Evolutionary conservation across 2,797 vertebrate genomes (phyloP), one percentile per base, ranked within the genome.

Genomic region (Sylvia borin): DNA sequence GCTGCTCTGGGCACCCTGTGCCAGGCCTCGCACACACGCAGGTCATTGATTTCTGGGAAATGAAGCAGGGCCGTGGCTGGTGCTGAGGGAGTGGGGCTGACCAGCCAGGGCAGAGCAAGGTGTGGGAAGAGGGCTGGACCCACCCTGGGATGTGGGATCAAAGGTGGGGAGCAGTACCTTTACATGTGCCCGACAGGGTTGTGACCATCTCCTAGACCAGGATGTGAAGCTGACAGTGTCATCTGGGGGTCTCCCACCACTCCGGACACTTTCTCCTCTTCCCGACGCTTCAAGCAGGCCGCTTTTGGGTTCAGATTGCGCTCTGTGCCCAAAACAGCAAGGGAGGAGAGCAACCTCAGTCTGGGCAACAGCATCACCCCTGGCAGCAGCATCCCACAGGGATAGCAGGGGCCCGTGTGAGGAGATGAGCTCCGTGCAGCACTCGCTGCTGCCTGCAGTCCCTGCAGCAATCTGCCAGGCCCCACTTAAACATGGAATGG

Each of bases 281-380:
- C 99, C 8, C 99, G 98, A 14, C 99, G 99, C 96, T 99, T 99
- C 98, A 99, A 97, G 98, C 99, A 99, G 80, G 99, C 99, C 1
- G 99, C 99, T 97, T 99, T 99, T 54, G 99, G 99, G 97, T 99
- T 99, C 94, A 99, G 98, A 97, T 99, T 99, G 79, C 99, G 99
- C 96, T 99, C 99, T 99, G 75, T 27, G 92, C 79, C 88, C 38
- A 43, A 80, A 83, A 96, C 81, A 96, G 79, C 72, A 89, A 84
- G 71, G 95, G 75, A 85, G 61, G 88, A 91, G 70, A 93, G 88
- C 64, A 58, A 74, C 43, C 85, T 92, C 75, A 90, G 92, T 38
- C 6, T 31, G 65, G 71, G 72, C 64, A 70, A 16, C 40, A 43
- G 80, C 87, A 50, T 10, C 26, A 4, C 14, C 5, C 32, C 81